These are phyloP conservation scores for Agrochola litura DNA, from an alignment of 2,888 invertebrate genomes.

Conservation along the genomic window DNA sequence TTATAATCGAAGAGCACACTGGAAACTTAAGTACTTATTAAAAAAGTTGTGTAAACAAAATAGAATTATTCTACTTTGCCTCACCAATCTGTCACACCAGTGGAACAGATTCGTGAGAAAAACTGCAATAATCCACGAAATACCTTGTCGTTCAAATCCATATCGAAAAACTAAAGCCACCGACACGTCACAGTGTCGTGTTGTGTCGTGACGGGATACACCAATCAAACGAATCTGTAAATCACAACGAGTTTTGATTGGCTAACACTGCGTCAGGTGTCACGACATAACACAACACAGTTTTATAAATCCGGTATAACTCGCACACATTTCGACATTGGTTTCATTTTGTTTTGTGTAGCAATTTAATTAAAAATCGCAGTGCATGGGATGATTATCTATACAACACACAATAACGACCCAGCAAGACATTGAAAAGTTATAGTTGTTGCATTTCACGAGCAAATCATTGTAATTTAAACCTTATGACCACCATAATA, in stretches of 20 bases:
- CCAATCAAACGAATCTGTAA: too few species aligned
- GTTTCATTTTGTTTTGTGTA: not conserved
- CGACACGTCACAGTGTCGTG: too few species aligned
- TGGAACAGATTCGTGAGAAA: too few species aligned
- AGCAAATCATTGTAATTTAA: conserved; percentile 2
- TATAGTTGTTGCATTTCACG: not conserved
- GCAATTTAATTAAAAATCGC: not conserved
- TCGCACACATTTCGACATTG: not conserved
- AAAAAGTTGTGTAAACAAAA: not conserved
- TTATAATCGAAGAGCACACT: conserved; percentile 24
- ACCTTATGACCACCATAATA: not conserved
- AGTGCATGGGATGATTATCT: not conserved
- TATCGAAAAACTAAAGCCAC: not conserved
- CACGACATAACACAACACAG: too few species aligned
- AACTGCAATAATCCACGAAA: not conserved
- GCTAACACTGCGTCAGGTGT: too few species aligned
- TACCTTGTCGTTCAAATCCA: not conserved
- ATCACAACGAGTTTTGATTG: too few species aligned
- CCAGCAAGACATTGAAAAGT: not conserved
- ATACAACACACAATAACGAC: conserved; percentile 26
- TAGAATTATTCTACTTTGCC: not conserved
- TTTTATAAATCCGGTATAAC: too few species aligned
- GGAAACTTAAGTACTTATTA: not conserved
- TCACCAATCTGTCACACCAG: not conserved
- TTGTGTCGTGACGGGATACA: too few species aligned